Conservation (phyloP, 2,797 vertebrate genomes). For the Australoheros facetus region DNA sequence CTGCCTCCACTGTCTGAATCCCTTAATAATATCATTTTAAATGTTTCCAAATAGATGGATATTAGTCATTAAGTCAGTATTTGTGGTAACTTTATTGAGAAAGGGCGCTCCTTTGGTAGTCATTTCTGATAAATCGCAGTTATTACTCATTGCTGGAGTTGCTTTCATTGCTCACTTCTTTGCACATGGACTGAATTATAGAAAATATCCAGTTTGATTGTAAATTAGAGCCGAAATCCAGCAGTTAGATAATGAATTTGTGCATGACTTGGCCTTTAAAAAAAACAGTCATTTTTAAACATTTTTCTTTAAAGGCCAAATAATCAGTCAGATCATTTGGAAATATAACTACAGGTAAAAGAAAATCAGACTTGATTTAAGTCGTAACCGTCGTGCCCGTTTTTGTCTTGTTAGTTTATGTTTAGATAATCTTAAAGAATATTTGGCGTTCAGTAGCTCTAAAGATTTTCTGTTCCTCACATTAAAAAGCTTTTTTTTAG, state of each 20-base stretch:
- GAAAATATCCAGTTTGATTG: not conserved
- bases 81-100: not conserved
- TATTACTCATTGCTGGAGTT: not conserved
- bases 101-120: not conserved
- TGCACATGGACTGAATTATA: not conserved
- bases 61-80: not conserved
- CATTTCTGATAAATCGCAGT: not conserved
- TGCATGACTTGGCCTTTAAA: not conserved
- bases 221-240: not conserved
- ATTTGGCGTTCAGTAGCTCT: no score
- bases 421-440: no score
- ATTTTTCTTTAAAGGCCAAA: not conserved
- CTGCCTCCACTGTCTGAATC: slow-evolving; percentile 27
- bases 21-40: not conserved
- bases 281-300: no score
- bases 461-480: no score
- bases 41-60: not conserved
- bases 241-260: not conserved
- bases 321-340: not conserved
- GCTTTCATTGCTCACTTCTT: not conserved
- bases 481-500: no score
- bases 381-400: no score
- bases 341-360: not conserved
- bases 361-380: fast-evolving
- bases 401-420: no score